phyloP scores from a whole-genome alignment of 1,140 invertebrate genomes.

The Bombus vancouverensis region DNA sequence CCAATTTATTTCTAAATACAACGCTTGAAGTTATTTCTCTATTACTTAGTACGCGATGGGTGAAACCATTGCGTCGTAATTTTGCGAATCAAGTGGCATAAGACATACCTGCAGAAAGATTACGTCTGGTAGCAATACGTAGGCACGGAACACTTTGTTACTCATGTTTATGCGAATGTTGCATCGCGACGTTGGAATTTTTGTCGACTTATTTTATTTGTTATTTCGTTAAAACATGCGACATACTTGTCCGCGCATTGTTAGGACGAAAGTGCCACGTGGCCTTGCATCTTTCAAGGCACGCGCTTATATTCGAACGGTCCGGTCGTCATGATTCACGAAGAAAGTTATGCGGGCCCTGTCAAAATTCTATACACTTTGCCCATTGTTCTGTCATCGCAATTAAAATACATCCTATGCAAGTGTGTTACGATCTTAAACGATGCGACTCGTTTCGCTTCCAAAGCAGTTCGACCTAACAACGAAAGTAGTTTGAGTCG shows the following conservation, averaged over 20 bases:
- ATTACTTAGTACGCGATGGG: too few relatives aligned
- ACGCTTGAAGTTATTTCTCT: too few relatives aligned
- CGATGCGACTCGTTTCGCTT: not conserved
- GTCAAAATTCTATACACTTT: constrained; percentile 43
- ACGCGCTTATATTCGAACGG: constrained; percentile 20
- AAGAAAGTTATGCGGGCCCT: constrained; percentile 36
- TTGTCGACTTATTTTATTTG: not conserved
- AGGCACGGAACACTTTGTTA: not conserved
- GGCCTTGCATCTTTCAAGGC: constrained; percentile 44
- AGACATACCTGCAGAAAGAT: not conserved
- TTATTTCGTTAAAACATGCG: not conserved
- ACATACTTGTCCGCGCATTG: constrained; percentile 7
- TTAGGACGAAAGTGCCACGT: constrained; percentile 9
- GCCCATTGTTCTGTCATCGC: constrained; percentile 36
- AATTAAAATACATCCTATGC: constrained; percentile 31
- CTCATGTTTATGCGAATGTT: not conserved
- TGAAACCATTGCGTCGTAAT: too few relatives aligned
- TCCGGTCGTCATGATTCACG: constrained; percentile 32
- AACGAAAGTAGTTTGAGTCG: constrained; percentile 12
- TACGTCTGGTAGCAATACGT: too few relatives aligned
- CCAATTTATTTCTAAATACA: too few relatives aligned
- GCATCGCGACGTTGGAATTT: not conserved
- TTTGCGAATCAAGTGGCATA: not conserved
- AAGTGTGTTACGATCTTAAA: constrained; percentile 9
- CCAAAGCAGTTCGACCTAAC: not conserved